Conservation (phyloP, 2,113 vertebrate species). For the Cyphomyrus discorhynchus region DNA sequence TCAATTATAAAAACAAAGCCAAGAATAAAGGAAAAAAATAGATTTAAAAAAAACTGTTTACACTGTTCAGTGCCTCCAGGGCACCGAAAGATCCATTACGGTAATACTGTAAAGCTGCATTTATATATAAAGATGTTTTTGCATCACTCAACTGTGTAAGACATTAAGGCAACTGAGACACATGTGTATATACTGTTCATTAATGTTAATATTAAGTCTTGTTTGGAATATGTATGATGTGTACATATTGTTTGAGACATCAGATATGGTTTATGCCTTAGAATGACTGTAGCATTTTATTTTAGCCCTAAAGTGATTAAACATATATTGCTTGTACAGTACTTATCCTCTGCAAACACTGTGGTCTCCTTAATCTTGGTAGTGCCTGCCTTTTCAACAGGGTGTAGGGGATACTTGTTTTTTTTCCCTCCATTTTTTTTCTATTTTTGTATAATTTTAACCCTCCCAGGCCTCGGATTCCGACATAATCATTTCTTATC, state of each 20-base stretch:
- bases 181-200: constrained; percentile 82
- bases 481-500: constrained; percentile 77
- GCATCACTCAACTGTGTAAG: constrained; percentile 73
- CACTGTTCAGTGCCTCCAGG: constrained; percentile 72
- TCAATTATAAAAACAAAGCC: constrained; percentile 80
- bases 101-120: constrained; percentile 77
- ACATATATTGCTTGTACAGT: constrained; percentile 74
- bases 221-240: constrained; percentile 86
- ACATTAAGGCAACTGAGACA: constrained; percentile 65
- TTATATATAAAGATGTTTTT: constrained; percentile 72
- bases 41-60: constrained; percentile 70
- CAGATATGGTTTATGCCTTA: constrained; percentile 76
- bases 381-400: constrained; percentile 83
- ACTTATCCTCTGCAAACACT: constrained; percentile 79
- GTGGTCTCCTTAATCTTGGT: constrained; percentile 80
- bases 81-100: constrained; percentile 65
- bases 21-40: constrained; percentile 48
- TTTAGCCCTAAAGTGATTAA: constrained; percentile 72
- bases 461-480: constrained; percentile 65
- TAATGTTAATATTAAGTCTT: constrained; percentile 84
- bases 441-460: constrained; percentile 71
- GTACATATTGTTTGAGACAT: constrained; percentile 83
- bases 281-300: constrained; percentile 75
- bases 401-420: constrained; percentile 76
- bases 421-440: constrained; percentile 61